Base-by-base conservation (phyloP, 2,113 vertebrate genomes). In the Rhadina sibilatrix region DNA sequence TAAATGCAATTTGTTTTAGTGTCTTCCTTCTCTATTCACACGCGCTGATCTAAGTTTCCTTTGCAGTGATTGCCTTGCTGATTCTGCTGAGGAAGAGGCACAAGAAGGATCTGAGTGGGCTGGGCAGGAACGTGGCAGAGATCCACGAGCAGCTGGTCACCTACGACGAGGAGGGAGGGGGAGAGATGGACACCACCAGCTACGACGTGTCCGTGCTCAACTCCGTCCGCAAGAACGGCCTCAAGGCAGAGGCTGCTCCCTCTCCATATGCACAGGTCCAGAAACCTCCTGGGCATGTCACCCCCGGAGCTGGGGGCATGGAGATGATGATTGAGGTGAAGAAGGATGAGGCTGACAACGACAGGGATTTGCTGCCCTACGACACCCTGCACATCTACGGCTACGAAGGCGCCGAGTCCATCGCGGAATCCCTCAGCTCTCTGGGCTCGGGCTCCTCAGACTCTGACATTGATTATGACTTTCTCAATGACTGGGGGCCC, bases 111-210 rank as follows among this genome's bases (percentile, higher is more conserved):
- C 95, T 98, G 20, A 97, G 98, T 0, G 95, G 98, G 12, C 97
- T 97, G 4, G 93, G 98, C 66, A 99, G 99, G 96, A 98, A 96
- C 4, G 98, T 98, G 31, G 97, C 98, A 2, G 99, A 99, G 96
- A 99, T 99, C 92, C 99, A 99, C 0, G 99, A 99, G 98, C 99
- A 99, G 97, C 98, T 99, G 81, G 99, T 99, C 81, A 98, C 98
- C 14, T 99, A 99, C 0, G 99, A 99, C 3, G 99, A 99, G 94
- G 99, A 99, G 96, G 99, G 99, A 0, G 99, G 99, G 0, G 99
- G 99, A 5, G 99, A 99, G 97, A 99, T 99, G 99, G 99, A 99
- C 97, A 99, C 99, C 59, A 99, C 98, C 47, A 99, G 99, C 92
- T 99, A 99, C 6, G 99, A 99, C 4, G 99, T 99, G 38, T 99